Evolutionary conservation across 2,797 vertebrate genomes (phyloP).

Genomic region (Aeoliscus strigatus): DNA sequence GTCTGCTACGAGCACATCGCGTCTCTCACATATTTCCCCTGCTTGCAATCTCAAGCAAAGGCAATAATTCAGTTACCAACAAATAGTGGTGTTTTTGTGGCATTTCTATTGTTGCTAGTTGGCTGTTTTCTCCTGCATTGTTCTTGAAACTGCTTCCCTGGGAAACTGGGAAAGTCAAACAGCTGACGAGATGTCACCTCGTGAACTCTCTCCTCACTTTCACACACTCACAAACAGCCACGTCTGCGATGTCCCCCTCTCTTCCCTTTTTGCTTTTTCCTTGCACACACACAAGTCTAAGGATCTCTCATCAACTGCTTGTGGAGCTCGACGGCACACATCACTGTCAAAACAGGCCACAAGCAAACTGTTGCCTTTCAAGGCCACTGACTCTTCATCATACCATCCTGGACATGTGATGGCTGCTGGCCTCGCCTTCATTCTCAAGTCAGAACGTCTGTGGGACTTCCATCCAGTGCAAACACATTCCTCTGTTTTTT

Average conservation of each 20-base stretch:
- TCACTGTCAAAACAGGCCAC: conserved; percentile 49
- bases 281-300: conserved; percentile 23
- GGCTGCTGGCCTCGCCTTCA: conserved; percentile 18
- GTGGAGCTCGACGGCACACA: conserved; percentile 53
- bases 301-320: conserved; percentile 52
- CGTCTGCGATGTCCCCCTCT: conserved; percentile 38
- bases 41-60: conserved; percentile 43
- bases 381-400: conserved; percentile 46
- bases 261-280: conserved; percentile 31
- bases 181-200: conserved; percentile 71
- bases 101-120: conserved; percentile 61
- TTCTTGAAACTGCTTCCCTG: conserved; percentile 63
- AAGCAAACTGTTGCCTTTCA: conserved; percentile 46
- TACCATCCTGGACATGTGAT: conserved; percentile 33
- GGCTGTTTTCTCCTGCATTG: conserved; percentile 59
- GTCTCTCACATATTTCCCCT: conserved; percentile 47
- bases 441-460: conserved; percentile 27
- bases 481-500: conserved; percentile 49
- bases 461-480: conserved; percentile 28
- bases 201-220: conserved; percentile 59
- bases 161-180: conserved; percentile 73
- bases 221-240: conserved; percentile 58
- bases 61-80: conserved; percentile 64
- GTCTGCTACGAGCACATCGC: conserved; percentile 45
- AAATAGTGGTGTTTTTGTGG: conserved; percentile 40